phyloP scores from a whole-genome alignment of 2,797 vertebrate species.

The Phalloptychus januarius region DNA sequence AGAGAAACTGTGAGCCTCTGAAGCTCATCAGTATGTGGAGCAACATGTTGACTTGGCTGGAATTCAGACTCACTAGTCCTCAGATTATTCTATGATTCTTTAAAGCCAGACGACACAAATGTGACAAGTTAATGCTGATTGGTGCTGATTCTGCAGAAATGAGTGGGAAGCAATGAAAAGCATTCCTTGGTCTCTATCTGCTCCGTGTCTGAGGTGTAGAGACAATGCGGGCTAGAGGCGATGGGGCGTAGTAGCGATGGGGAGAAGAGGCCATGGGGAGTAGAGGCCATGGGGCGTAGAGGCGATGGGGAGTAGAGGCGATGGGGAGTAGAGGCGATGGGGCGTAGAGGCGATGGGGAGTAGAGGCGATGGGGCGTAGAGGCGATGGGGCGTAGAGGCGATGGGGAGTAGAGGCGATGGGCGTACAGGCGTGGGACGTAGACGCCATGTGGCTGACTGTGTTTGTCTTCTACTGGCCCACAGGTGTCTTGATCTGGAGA shows the following conservation, averaged over 20 bases:
- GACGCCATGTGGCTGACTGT: too few relatives aligned
- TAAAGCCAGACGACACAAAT: conserved; percentile 19
- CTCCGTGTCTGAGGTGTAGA: background rate
- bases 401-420: too few relatives aligned
- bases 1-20: conserved; percentile 55
- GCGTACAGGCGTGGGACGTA: too few relatives aligned
- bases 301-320: too few relatives aligned
- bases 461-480: conserved; percentile 51
- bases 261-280: too few relatives aligned
- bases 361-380: too few relatives aligned
- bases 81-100: conserved; percentile 42
- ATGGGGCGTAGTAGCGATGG: too few relatives aligned
- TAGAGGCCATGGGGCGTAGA: too few relatives aligned
- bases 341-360: too few relatives aligned
- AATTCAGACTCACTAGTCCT: conserved; percentile 31
- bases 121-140: conserved; percentile 28
- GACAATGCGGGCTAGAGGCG: too few relatives aligned
- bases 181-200: conserved; percentile 15
- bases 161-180: conserved; percentile 30
- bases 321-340: too few relatives aligned
- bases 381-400: too few relatives aligned
- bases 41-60: conserved; percentile 43
- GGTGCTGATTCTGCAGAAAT: conserved; percentile 38
- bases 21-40: conserved; percentile 52
- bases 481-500: conserved; percentile 54